Percentiles rank a stretch among this genome's conserved stretches.
These are phyloP conservation scores for Myotis pilosus DNA, from an alignment of 2,797 vertebrate species.

Conservation along the genomic window DNA sequence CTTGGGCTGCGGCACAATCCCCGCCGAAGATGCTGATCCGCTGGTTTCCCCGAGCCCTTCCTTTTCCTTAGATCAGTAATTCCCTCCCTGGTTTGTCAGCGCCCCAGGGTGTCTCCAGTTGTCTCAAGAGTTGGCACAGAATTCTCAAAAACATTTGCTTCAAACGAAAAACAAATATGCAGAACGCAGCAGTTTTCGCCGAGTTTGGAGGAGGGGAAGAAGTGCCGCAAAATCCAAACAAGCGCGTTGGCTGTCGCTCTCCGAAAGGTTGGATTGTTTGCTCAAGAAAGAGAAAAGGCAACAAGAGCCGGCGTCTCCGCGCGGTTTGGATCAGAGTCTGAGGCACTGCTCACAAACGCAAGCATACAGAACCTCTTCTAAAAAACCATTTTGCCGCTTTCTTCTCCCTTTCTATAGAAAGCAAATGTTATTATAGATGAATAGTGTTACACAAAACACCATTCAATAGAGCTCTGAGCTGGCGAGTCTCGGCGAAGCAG, in stretches of 20 bases:
- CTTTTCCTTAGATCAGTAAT: background rate
- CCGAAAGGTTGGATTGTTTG: background rate
- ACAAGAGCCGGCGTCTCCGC: accelerated
- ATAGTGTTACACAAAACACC: background rate
- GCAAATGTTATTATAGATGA: background rate
- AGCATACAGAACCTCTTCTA: background rate
- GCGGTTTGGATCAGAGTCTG: background rate
- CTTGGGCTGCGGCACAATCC: background rate
- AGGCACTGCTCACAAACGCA: background rate
- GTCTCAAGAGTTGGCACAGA: constrained; percentile 58
- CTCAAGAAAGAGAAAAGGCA: background rate
- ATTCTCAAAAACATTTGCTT: constrained; percentile 53
- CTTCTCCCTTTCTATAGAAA: background rate
- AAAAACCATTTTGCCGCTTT: background rate
- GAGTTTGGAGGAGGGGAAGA: background rate
- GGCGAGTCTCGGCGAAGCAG: background rate
- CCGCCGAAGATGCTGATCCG: background rate
- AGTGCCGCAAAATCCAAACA: background rate
- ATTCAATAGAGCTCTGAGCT: background rate
- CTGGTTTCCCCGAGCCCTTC: background rate
- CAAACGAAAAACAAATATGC: constrained; percentile 45
- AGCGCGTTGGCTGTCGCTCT: background rate
- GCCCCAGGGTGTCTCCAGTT: constrained; percentile 39
- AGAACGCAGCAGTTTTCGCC: constrained; percentile 40
- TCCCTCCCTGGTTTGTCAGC: constrained; percentile 27